phyloP scores from a whole-genome alignment of 2,888 invertebrate genomes.

The Acleris cristana region DNA sequence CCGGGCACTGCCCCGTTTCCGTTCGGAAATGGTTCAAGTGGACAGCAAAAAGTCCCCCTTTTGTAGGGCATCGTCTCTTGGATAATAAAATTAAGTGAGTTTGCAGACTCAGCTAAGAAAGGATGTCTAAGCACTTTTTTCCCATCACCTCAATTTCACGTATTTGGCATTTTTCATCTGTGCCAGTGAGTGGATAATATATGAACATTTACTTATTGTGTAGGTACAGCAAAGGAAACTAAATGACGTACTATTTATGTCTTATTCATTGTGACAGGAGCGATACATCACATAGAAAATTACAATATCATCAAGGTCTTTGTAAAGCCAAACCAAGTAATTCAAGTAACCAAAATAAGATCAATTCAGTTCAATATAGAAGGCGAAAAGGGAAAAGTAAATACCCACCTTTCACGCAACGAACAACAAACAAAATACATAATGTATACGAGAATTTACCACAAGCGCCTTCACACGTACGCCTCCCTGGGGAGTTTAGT shows the following conservation, averaged over 20 bases:
- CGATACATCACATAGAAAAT: too few species aligned
- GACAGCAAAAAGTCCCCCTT: slow-evolving; percentile 26
- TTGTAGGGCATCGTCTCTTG: slow-evolving; percentile 4
- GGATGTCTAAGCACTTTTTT: not conserved
- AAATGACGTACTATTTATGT: too few species aligned
- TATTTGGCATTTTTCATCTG: too few species aligned
- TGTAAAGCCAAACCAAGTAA: not conserved
- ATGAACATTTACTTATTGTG: too few species aligned
- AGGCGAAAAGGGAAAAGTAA: slow-evolving; percentile 22
- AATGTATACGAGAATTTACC: slow-evolving; percentile 35
- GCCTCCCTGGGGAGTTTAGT: slow-evolving; percentile 20
- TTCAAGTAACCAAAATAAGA: not conserved
- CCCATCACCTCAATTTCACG: not conserved
- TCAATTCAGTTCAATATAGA: slow-evolving; percentile 1
- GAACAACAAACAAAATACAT: slow-evolving; percentile 36
- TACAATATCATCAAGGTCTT: not conserved
- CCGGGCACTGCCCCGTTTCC: slow-evolving; percentile 45
- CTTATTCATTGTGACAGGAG: too few species aligned
- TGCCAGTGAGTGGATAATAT: too few species aligned
- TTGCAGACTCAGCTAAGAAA: slow-evolving; percentile 9
- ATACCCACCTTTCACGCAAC: slow-evolving; percentile 14
- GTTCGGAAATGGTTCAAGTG: slow-evolving; percentile 49
- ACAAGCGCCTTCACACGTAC: slow-evolving; percentile 13
- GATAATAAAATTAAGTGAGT: slow-evolving; percentile 24
- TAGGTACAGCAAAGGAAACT: too few species aligned